Evolutionary conservation across 2,797 vertebrate species (phyloP).

Genomic region (Cynopterus sphinx): DNA sequence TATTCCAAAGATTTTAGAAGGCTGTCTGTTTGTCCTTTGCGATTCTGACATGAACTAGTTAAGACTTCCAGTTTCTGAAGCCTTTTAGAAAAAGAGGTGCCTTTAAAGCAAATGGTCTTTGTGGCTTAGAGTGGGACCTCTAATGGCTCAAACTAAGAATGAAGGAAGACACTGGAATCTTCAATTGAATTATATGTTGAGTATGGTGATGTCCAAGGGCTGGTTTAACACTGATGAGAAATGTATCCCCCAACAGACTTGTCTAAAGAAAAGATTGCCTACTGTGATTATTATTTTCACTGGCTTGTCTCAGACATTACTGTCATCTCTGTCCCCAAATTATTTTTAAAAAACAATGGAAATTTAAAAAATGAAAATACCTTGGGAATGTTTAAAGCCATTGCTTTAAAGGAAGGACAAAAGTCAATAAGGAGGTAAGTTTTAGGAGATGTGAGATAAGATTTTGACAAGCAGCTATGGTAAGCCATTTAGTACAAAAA

Average conservation of each 20-base stretch:
- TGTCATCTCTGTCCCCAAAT: neutral
- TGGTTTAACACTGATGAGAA: neutral
- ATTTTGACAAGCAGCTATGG: neutral
- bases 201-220: neutral
- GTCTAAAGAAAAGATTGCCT: neutral
- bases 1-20: neutral
- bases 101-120: neutral
- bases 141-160: rapidly evolving
- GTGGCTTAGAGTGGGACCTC: neutral
- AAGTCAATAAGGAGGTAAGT: neutral
- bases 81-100: neutral
- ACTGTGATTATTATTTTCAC: neutral
- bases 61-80: neutral
- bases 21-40: neutral
- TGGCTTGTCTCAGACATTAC: neutral
- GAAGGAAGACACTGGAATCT: neutral
- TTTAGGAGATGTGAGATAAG: neutral
- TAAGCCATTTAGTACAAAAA: neutral
- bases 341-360: neutral
- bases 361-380: neutral
- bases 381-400: neutral
- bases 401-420: neutral
- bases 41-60: neutral
- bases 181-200: neutral
- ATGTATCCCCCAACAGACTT: neutral